phyloP scores from a whole-genome alignment of 2,888 invertebrate genomes.

The Choreutis nemorana region DNA sequence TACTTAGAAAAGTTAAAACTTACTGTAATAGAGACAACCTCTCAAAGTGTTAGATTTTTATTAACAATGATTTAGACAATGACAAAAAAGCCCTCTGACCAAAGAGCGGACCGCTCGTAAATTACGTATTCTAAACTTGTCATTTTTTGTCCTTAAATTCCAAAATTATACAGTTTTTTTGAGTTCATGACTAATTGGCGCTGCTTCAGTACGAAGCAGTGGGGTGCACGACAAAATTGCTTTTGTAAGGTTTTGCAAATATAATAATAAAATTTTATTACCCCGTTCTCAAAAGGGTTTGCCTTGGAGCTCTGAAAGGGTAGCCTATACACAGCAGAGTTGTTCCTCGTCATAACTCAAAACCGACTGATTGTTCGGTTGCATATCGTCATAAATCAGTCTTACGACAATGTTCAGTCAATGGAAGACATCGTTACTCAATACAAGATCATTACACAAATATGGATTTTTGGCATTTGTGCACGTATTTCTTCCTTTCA shows the following conservation, averaged over 20 bases:
- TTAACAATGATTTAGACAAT: conserved; percentile 41
- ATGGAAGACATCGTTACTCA: conserved; percentile 47
- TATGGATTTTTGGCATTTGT: conserved; percentile 60
- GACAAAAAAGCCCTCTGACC: conserved; percentile 37
- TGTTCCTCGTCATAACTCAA: conserved; percentile 46
- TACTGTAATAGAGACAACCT: conserved; percentile 33
- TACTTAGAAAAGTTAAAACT: too few relatives aligned
- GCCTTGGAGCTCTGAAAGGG: conserved; percentile 49
- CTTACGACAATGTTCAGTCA: conserved; percentile 40
- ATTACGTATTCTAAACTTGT: conserved; percentile 35
- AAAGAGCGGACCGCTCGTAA: conserved; percentile 35
- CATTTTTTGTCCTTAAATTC: conserved; percentile 42
- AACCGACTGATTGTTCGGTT: conserved; percentile 53
- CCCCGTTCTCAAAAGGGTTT: conserved; percentile 62
- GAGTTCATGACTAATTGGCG: conserved; percentile 53
- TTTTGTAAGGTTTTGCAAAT: conserved; percentile 51
- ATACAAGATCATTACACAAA: conserved; percentile 63
- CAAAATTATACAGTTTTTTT: conserved; percentile 36
- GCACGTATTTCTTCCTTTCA: conserved; percentile 38
- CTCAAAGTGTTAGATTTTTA: conserved; percentile 52
- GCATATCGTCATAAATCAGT: conserved; percentile 60
- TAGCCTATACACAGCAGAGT: conserved; percentile 45
- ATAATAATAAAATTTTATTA: conserved; percentile 64
- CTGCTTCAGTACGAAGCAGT: conserved; percentile 33
- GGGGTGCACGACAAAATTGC: conserved; percentile 46